These are phyloP conservation scores for Chondrilla cf. caribensis DNA, from an alignment of 37 sponge, comb jelly and placozoan genomes.

Conservation along the genomic window DNA sequence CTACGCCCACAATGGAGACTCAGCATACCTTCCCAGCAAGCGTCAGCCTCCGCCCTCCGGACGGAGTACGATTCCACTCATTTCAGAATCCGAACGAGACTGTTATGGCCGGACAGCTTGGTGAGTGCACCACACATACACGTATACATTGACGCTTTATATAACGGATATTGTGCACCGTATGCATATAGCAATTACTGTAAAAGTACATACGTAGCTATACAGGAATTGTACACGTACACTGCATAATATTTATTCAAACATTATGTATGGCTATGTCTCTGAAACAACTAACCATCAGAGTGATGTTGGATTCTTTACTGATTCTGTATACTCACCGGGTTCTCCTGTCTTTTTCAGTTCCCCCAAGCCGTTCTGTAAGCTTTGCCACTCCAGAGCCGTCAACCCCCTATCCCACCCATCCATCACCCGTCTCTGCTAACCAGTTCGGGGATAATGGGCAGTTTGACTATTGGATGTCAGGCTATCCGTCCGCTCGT, in stretches of 20 bases:
- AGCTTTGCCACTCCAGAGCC: neutral
- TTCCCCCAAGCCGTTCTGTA: neutral
- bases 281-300: slow-evolving; percentile 7
- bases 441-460: too few relatives aligned
- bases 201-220: too few relatives aligned
- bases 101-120: neutral
- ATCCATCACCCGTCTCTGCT: too few relatives aligned
- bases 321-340: neutral
- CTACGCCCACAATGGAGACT: slow-evolving; percentile 1
- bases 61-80: neutral
- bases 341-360: neutral
- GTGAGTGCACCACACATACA: neutral
- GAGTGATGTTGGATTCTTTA: neutral
- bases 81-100: neutral
- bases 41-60: slow-evolving; percentile 17
- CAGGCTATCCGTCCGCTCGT: too few relatives aligned
- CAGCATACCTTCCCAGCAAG: neutral
- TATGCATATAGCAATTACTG: too few relatives aligned
- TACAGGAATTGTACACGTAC: neutral
- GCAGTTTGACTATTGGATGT: too few relatives aligned
- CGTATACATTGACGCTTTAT: too few relatives aligned
- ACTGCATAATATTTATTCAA: neutral
- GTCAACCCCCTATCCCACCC: neutral
- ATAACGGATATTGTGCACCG: neutral
- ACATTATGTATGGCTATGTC: neutral